A percentile compares a stretch with the other conserved stretches of the same genome.
phyloP scores from a whole-genome alignment of 2,888 invertebrate genomes.

The Cancer borealis region DNA sequence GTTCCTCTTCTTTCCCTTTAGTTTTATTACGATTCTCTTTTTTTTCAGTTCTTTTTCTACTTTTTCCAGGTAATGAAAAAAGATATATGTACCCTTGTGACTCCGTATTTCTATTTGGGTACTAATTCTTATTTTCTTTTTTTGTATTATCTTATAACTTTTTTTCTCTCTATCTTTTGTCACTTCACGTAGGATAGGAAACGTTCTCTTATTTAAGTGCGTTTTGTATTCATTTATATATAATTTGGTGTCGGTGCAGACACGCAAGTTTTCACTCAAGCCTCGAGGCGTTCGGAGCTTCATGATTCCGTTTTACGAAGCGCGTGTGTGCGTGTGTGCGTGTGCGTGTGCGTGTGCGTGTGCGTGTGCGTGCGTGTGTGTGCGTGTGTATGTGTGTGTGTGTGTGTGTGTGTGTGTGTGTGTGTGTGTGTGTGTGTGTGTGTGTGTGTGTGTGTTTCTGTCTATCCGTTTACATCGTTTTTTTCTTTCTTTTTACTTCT shows the following conservation, averaged over 20 bases:
- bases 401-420: background rate
- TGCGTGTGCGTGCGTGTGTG: background rate
- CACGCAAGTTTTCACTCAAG: too few species aligned
- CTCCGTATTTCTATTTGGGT: too few species aligned
- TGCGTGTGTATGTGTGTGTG: background rate
- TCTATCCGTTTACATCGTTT: conserved; percentile 20
- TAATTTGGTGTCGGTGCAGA: background rate
- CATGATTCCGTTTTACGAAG: background rate
- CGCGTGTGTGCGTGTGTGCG: background rate
- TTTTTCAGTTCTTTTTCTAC: too few species aligned
- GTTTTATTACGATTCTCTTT: background rate
- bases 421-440: background rate
- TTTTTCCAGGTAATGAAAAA: too few species aligned
- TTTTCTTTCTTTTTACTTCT: background rate
- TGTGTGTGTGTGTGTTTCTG: background rate
- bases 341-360: too few species aligned
- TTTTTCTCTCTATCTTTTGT: background rate
- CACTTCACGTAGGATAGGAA: too few species aligned
- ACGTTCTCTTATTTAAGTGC: background rate
- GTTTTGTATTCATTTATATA: background rate
- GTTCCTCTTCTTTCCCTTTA: background rate
- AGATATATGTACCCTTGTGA: too few species aligned
- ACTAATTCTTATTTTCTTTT: background rate
- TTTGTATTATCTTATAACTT: background rate
- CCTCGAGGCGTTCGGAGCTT: background rate